A percentile compares a stretch with the other conserved stretches of the same genome.
These are phyloP conservation scores for Perca flavescens DNA, from an alignment of 2,113 vertebrate species.

Conservation along the genomic window DNA sequence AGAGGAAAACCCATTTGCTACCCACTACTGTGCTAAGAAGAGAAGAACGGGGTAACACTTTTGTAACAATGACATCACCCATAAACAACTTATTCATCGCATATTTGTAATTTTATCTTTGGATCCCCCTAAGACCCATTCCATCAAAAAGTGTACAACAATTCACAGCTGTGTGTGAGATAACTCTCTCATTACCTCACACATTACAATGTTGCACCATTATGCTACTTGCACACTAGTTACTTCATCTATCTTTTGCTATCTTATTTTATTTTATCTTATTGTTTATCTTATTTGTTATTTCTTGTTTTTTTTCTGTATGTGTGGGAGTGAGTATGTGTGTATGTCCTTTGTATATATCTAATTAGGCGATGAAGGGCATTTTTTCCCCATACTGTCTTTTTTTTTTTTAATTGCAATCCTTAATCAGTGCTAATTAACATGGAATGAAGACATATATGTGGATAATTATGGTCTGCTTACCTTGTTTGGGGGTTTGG, in stretches of 20 bases:
- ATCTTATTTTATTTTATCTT: too few relatives aligned
- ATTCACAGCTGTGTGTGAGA: too few relatives aligned
- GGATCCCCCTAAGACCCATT: not conserved
- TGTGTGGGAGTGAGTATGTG: too few relatives aligned
- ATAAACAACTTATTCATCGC: constrained; percentile 4
- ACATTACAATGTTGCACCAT: too few relatives aligned
- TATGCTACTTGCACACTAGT: too few relatives aligned
- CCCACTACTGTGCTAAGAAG: not conserved
- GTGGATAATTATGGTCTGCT: not conserved
- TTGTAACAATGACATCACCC: constrained; percentile 3
- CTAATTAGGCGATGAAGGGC: not conserved
- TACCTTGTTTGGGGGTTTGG: constrained; percentile 92
- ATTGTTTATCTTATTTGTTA: too few relatives aligned
- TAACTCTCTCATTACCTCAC: too few relatives aligned
- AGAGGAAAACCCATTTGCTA: constrained; percentile 27
- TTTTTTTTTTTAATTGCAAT: not conserved
- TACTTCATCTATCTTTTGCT: too few relatives aligned
- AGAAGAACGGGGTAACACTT: not conserved
- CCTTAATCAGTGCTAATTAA: not conserved
- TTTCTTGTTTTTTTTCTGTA: too few relatives aligned
- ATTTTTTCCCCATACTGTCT: not conserved
- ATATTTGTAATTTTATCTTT: not conserved
- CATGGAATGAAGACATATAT: not conserved
- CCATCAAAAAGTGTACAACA: too few relatives aligned
- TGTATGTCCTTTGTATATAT: too few relatives aligned